A percentile compares a stretch with the other conserved stretches of the same genome.
These are phyloP conservation scores for Antidorcas marsupialis DNA, from an alignment of 2,113 vertebrate species.

Conservation along the genomic window DNA sequence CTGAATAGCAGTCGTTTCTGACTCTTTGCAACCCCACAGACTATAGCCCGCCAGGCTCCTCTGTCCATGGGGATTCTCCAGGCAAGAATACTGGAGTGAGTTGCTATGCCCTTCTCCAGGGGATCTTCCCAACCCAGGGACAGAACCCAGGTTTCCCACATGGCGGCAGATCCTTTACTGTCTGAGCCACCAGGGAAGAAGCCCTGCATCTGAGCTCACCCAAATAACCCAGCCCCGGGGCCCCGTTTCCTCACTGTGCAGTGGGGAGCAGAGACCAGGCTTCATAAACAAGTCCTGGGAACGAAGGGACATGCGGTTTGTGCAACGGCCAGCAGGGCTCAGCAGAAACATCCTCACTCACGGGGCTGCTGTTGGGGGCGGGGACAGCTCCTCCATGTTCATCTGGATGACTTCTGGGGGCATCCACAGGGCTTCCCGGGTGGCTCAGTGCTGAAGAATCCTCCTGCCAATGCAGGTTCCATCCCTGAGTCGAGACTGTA, in stretches of 20 bases:
- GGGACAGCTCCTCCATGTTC: rapidly evolving
- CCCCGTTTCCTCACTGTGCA: not conserved
- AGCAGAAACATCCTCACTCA: rapidly evolving
- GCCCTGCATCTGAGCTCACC: not conserved
- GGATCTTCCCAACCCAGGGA: not conserved
- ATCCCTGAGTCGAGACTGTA: not conserved
- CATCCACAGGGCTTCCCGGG: not conserved
- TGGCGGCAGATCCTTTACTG: not conserved
- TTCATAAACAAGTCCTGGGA: not conserved
- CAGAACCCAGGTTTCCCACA: not conserved
- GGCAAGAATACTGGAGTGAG: not conserved
- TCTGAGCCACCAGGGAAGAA: not conserved
- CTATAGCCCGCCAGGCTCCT: not conserved
- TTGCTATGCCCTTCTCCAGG: not conserved
- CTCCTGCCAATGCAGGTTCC: not conserved
- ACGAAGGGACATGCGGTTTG: rapidly evolving
- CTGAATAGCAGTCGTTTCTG: rapidly evolving
- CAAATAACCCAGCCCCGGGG: rapidly evolving
- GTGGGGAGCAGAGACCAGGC: not conserved
- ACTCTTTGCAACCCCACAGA: not conserved
- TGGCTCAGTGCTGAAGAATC: not conserved
- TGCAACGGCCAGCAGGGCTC: rapidly evolving
- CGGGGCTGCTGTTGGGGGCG: rapidly evolving
- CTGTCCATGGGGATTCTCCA: not conserved
- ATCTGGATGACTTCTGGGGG: not conserved